phyloP scores from a whole-genome alignment of 2,888 invertebrate species.

The Andricus curvator region DNA sequence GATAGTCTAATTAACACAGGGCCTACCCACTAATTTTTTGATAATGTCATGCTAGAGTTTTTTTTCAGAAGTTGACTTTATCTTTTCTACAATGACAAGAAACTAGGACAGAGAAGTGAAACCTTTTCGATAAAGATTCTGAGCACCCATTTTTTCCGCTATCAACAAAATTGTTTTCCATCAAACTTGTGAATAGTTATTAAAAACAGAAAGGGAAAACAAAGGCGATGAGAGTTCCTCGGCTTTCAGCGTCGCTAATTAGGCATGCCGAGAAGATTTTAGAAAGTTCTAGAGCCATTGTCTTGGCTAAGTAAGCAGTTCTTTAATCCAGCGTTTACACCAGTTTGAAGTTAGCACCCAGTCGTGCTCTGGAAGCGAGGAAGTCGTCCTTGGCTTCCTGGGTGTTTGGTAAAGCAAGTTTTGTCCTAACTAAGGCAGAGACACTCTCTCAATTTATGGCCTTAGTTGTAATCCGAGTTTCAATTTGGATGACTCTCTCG shows the following conservation, averaged over 20 bases:
- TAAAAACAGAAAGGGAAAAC: neutral
- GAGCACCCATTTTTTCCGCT: neutral
- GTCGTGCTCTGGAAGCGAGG: slow-evolving; percentile 43
- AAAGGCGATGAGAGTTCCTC: slow-evolving; percentile 15
- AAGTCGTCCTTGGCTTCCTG: slow-evolving; percentile 49
- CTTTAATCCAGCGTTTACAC: slow-evolving; percentile 44
- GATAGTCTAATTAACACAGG: no score
- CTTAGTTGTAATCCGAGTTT: slow-evolving; percentile 68
- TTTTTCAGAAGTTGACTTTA: neutral
- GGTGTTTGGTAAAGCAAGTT: slow-evolving; percentile 50
- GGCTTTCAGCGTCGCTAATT: slow-evolving; percentile 45
- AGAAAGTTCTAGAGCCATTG: slow-evolving; percentile 44
- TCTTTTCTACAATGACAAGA: neutral
- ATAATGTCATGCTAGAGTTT: no score
- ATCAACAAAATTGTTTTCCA: neutral
- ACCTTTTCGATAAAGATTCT: no score
- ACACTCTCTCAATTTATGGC: slow-evolving; percentile 70
- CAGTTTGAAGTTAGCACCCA: slow-evolving; percentile 40
- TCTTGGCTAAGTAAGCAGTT: slow-evolving; percentile 43
- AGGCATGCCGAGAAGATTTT: slow-evolving; percentile 43
- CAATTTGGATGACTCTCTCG: slow-evolving; percentile 60
- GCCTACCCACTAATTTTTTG: no score
- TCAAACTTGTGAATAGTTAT: neutral
- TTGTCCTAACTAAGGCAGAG: slow-evolving; percentile 62
- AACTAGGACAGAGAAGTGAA: neutral